Conservation (phyloP, 2,797 vertebrate species). For the Cheirogaleus major region DNA sequence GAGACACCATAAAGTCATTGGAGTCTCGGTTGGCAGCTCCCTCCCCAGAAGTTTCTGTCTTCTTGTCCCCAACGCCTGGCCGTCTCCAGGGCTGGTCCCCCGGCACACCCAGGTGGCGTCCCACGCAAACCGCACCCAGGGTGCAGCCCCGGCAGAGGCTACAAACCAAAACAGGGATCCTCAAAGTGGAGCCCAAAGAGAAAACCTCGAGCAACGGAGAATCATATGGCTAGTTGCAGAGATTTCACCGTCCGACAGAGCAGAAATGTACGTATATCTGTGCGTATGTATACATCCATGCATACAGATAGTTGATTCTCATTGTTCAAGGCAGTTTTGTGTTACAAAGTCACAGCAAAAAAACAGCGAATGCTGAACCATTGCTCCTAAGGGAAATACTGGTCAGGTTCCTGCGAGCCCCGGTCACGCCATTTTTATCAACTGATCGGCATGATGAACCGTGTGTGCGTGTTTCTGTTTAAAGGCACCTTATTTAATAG, state of each 20-base stretch:
- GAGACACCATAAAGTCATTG: neutral
- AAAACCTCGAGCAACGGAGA: neutral
- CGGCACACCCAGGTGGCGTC: neutral
- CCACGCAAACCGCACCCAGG: neutral
- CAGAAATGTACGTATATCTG: accelerated
- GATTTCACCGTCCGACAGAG: neutral
- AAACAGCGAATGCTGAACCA: accelerated
- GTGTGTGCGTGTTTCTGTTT: neutral
- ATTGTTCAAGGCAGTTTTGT: accelerated
- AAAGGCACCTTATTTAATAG: accelerated
- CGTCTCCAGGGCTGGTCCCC: neutral
- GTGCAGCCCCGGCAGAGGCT: neutral
- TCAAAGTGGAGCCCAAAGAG: neutral
- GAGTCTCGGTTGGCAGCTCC: neutral
- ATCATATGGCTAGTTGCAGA: no score
- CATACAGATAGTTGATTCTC: accelerated
- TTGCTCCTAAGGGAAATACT: neutral
- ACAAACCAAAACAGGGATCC: accelerated
- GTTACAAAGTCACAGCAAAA: neutral
- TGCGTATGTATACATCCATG: accelerated
- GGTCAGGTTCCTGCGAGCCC: neutral
- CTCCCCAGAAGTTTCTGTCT: neutral
- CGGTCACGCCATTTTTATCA: neutral
- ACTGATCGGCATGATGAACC: accelerated
- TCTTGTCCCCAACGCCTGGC: neutral